These are phyloP conservation scores for Heterodera filipjevi DNA, from an alignment of 2,888 invertebrate species.

Conservation along the genomic window DNA sequence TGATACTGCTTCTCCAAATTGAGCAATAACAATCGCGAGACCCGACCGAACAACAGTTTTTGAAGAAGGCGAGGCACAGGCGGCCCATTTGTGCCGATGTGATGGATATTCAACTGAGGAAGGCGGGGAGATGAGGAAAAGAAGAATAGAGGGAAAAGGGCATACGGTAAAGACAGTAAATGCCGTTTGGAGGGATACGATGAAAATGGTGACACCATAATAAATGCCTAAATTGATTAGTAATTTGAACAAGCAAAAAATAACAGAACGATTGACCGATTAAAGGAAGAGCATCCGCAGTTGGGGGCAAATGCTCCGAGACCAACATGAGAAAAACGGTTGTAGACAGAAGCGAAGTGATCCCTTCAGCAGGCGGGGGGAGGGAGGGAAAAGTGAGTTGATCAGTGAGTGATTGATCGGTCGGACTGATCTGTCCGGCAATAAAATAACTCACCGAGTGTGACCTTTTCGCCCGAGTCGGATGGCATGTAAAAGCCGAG, in stretches of 20 bases:
- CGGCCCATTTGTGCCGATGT: conserved; percentile 59
- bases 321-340: conserved; percentile 87
- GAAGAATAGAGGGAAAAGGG: background rate
- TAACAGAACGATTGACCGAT: conserved; percentile 71
- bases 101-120: conserved; percentile 75
- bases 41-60: conserved; percentile 53
- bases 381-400: conserved; percentile 22
- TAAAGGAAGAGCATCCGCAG: conserved; percentile 80
- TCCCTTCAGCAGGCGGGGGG: conserved; percentile 70
- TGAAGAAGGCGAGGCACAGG: conserved; percentile 60
- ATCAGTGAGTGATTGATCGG: background rate
- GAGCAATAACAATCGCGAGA: conserved; percentile 56
- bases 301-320: conserved; percentile 81
- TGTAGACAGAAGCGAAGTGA: conserved; percentile 84
- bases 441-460: conserved; percentile 68
- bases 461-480: conserved; percentile 85
- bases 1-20: conserved; percentile 55
- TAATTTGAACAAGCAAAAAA: background rate
- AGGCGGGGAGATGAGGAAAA: no score
- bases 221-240: conserved; percentile 68
- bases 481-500: conserved; percentile 86
- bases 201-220: conserved; percentile 71
- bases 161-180: conserved; percentile 77
- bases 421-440: background rate
- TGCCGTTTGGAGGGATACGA: conserved; percentile 69